A percentile compares a stretch with the other conserved stretches of the same genome.
Evolutionary conservation across 2,888 invertebrate genomes (phyloP).

Genomic region (Drosophila dives): DNA sequence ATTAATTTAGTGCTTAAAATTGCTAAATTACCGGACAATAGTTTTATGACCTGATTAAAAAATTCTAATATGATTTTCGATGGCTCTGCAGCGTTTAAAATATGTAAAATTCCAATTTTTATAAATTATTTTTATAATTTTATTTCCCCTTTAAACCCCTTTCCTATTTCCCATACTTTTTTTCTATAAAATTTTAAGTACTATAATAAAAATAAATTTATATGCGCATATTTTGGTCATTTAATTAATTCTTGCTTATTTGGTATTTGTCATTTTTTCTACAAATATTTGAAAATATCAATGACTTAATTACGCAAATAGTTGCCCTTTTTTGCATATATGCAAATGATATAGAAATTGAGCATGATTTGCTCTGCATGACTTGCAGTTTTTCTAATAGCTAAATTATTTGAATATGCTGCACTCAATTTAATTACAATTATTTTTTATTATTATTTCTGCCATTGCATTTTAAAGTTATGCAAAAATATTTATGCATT

Average conservation of each 20-base stretch:
- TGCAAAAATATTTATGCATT: background rate
- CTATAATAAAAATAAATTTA: background rate
- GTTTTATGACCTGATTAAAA: too few relatives aligned
- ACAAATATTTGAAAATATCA: background rate
- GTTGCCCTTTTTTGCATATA: background rate
- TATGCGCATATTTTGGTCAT: background rate
- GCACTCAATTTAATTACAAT: constrained; percentile 3
- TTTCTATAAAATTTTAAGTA: background rate
- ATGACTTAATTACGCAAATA: background rate
- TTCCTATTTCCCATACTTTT: background rate
- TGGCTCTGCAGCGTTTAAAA: too few relatives aligned
- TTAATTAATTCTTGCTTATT: background rate
- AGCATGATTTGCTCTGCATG: background rate
- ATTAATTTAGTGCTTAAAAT: too few relatives aligned
- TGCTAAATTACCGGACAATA: too few relatives aligned
- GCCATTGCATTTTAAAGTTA: background rate
- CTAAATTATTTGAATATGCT: background rate
- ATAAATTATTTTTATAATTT: too few relatives aligned
- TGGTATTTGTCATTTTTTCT: background rate
- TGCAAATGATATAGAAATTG: background rate
- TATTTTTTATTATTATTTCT: background rate
- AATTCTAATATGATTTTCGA: too few relatives aligned
- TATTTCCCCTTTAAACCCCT: too few relatives aligned
- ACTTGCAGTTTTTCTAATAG: background rate
- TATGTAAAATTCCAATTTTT: too few relatives aligned